phyloP scores from a whole-genome alignment of 2,888 invertebrate genomes.

The Scaptodrosophila latifasciaeformis region DNA sequence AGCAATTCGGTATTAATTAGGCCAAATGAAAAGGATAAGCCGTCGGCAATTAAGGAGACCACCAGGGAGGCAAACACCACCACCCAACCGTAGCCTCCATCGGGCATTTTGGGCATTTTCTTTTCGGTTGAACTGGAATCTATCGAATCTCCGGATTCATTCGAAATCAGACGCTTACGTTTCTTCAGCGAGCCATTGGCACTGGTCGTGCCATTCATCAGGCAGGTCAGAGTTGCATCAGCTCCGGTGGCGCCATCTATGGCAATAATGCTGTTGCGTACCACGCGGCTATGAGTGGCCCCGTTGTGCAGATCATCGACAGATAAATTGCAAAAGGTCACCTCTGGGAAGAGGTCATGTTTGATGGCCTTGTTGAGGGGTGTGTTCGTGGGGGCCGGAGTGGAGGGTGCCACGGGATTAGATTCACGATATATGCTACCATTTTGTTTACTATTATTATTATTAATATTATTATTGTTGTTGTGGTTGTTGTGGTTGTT shows the following conservation, averaged over 20 bases:
- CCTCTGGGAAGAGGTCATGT: slow-evolving; percentile 73
- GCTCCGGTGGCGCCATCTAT: slow-evolving; percentile 53
- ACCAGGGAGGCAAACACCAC: slow-evolving; percentile 90
- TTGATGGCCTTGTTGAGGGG: slow-evolving; percentile 66
- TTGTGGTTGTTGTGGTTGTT: slow-evolving; percentile 19
- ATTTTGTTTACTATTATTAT: slow-evolving; percentile 36
- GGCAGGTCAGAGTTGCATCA: slow-evolving; percentile 26
- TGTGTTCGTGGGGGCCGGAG: slow-evolving; percentile 53
- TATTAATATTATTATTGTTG: slow-evolving; percentile 12
- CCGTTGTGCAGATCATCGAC: slow-evolving; percentile 55
- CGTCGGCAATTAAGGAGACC: slow-evolving; percentile 93
- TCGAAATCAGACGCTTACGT: slow-evolving; percentile 71
- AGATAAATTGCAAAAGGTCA: slow-evolving; percentile 73
- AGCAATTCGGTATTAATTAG: slow-evolving; percentile 89
- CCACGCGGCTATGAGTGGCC: slow-evolving; percentile 39
- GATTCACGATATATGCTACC: slow-evolving; percentile 47
- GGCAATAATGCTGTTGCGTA: slow-evolving; percentile 58
- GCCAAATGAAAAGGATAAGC: slow-evolving; percentile 94
- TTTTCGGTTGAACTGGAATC: slow-evolving; percentile 71
- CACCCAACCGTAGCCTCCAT: slow-evolving; percentile 75
- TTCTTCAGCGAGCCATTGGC: slow-evolving; percentile 51
- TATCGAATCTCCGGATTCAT: slow-evolving; percentile 73
- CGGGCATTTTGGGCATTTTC: slow-evolving; percentile 74
- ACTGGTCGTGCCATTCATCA: slow-evolving; percentile 30
- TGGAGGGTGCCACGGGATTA: slow-evolving; percentile 7